Conservation (phyloP, 2,113 vertebrate genomes). For the Ammodytes dubius region DNA sequence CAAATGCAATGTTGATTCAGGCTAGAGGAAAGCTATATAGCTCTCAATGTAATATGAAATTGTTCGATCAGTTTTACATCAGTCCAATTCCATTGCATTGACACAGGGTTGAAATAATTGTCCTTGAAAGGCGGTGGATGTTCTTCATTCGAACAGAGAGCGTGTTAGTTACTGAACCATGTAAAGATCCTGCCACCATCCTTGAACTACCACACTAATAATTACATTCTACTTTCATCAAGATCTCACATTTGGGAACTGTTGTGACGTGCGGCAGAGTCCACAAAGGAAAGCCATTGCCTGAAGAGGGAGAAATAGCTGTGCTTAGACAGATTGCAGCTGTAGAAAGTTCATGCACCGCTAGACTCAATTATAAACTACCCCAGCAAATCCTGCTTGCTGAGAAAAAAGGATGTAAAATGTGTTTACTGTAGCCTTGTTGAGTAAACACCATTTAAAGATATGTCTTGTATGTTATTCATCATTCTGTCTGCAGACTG, state of each 20-base stretch:
- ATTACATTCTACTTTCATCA: constrained; percentile 80
- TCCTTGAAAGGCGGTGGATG: constrained; percentile 71
- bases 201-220: constrained; percentile 76
- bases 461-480: constrained; percentile 67
- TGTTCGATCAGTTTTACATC: constrained; percentile 42
- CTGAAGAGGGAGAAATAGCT: constrained; percentile 71
- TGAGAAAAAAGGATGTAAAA: constrained; percentile 74
- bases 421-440: constrained; percentile 73
- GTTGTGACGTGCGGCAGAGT: constrained; percentile 53
- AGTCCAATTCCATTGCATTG: constrained; percentile 34
- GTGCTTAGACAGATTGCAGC: constrained; percentile 77
- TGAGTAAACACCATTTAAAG: constrained; percentile 73
- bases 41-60: constrained; percentile 8
- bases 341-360: constrained; percentile 79
- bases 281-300: constrained; percentile 70
- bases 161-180: constrained; percentile 73
- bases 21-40: background rate
- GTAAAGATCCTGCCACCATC: constrained; percentile 76
- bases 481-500: constrained; percentile 57
- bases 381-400: constrained; percentile 70
- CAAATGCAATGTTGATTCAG: constrained; percentile 12
- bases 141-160: constrained; percentile 67
- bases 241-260: constrained; percentile 77
- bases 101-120: constrained; percentile 79
- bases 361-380: constrained; percentile 83